Evolutionary conservation across 2,888 invertebrate genomes (phyloP), one percentile per base, ranked within the genome.

Genomic region (Brassicogethes aeneus): DNA sequence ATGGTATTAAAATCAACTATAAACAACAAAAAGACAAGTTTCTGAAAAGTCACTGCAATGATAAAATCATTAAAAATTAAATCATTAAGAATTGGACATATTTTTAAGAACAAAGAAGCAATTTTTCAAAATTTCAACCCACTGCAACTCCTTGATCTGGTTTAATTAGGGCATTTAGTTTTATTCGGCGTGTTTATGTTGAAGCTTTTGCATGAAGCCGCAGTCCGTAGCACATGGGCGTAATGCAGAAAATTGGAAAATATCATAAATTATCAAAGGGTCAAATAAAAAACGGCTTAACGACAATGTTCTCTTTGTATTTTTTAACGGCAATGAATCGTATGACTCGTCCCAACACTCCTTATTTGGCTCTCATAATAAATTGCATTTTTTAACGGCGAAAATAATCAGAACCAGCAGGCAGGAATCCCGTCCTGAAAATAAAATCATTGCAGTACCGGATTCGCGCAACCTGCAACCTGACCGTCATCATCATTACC

Each of bases 321-420:
- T 50, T 46, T 46, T 48, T 48, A 47, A 41, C 40, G 44, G 44
- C 47, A 48, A 50, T 48, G 44, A 50, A 47, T 47, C 43, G 46
- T 46, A 45, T 46, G 47, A 43, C 40, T 49, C 42, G 43, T 46
- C 43, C 45, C 44, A 45, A 45, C 51, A 47, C 53, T 36, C 54
- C 55, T 53, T 55, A 54, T 54, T 55, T 48, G 54, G 53, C 45
- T 43, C 35, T 46, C 42, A 45, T 47, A 51, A 55, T 54, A 55
- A 53, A 55, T 53, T 48, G 53, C 46, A 29, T 44, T 51, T 55
- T 54, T 54, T 54, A 48, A 52, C 50, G 36, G 53, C 46, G 48
- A 54, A 55, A 55, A 52, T 55, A 55, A 55, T 54, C 54, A 51
- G 48, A 53, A 55, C 51, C 55, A 53, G 52, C 55, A 52, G 54